Percentiles rank a stretch among this genome's conserved stretches.
Evolutionary conservation across 2,113 vertebrate species (phyloP).

Genomic region (Phocoena phocoena): DNA sequence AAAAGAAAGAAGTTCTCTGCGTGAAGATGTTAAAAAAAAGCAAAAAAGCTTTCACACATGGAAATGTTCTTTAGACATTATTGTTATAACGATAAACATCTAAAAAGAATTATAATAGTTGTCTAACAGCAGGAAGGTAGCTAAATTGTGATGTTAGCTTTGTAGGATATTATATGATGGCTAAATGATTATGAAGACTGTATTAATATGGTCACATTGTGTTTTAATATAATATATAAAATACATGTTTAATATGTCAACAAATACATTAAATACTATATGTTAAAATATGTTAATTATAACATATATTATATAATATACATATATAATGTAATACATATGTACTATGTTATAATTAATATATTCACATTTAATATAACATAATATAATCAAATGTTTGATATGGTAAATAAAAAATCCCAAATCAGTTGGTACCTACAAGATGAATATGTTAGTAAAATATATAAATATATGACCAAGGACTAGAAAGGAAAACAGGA

Average conservation of each 20-base stretch:
- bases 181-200: background rate
- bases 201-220: background rate
- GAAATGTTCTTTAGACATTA: background rate
- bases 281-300: background rate
- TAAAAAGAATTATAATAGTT: background rate
- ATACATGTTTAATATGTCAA: background rate
- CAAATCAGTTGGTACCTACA: background rate
- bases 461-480: background rate
- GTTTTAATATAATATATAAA: background rate
- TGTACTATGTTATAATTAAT: background rate
- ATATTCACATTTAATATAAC: background rate
- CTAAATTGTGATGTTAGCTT: background rate
- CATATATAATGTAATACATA: background rate
- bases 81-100: background rate
- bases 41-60: background rate
- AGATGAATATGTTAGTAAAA: background rate
- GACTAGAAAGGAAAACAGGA: slow-evolving; percentile 3
- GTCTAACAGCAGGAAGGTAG: background rate
- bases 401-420: background rate
- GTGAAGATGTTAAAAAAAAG: background rate
- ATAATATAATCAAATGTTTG: background rate
- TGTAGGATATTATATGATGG: background rate
- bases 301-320: background rate
- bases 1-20: background rate
- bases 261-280: background rate